Evolutionary conservation across 2,797 vertebrate genomes (phyloP).

Genomic region (Amniataba percoides): DNA sequence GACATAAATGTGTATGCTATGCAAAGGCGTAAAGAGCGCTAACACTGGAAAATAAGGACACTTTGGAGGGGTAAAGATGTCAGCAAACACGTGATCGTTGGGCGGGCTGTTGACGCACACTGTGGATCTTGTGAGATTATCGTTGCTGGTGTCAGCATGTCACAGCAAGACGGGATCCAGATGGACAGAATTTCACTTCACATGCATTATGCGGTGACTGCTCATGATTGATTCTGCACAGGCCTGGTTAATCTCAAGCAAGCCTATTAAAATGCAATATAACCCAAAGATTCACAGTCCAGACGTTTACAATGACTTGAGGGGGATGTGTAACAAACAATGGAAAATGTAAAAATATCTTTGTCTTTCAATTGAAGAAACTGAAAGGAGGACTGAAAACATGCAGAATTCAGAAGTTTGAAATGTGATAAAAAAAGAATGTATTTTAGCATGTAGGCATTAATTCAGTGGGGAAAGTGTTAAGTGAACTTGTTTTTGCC

Average conservation of each 20-base stretch:
- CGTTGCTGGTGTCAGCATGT: neutral
- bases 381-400: neutral
- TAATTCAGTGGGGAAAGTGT: neutral
- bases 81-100: no score
- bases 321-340: neutral
- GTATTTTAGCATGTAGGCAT: neutral
- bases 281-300: neutral
- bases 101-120: no score
- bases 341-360: neutral
- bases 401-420: no score
- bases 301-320: neutral
- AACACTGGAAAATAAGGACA: neutral
- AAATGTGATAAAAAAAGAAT: neutral
- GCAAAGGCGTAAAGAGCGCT: neutral
- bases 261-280: neutral
- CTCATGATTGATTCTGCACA: neutral
- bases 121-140: neutral
- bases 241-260: neutral
- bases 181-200: neutral
- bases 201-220: no score
- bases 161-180: neutral
- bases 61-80: neutral
- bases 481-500: neutral
- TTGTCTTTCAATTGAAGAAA: neutral
- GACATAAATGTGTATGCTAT: neutral